Conservation (phyloP, 2,113 vertebrate species). For the Astatotilapia flaviijosephi region DNA sequence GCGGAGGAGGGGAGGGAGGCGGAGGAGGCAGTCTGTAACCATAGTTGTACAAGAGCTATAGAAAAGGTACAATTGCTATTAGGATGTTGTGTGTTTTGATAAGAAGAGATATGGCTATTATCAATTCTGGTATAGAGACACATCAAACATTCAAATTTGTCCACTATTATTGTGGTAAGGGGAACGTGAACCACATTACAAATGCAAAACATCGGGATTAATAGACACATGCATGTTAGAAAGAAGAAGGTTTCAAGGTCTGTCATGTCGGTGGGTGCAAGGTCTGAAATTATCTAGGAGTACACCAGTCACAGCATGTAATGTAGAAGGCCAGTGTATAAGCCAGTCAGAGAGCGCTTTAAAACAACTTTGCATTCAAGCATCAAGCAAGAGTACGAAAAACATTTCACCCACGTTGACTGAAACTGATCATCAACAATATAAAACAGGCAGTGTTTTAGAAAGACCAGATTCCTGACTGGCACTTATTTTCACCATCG, state of each 20-base stretch:
- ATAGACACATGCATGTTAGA: neutral
- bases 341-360: neutral
- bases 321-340: neutral
- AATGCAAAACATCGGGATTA: neutral
- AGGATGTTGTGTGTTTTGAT: neutral
- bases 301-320: neutral
- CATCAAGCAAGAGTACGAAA: neutral
- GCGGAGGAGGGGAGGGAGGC: rapidly evolving
- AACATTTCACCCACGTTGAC: neutral
- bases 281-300: neutral
- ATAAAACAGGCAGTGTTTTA: neutral
- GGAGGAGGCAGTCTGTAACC: neutral
- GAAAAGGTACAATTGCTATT: neutral
- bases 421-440: neutral
- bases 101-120: neutral
- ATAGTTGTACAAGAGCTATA: neutral
- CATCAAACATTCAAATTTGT: neutral
- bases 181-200: neutral
- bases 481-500: neutral
- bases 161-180: neutral
- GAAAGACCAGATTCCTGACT: neutral
- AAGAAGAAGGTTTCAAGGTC: neutral
- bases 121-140: neutral
- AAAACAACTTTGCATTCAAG: neutral
- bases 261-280: neutral